Base-by-base conservation (phyloP, 2,797 vertebrate genomes). In the Chaunax sp. region DNA sequence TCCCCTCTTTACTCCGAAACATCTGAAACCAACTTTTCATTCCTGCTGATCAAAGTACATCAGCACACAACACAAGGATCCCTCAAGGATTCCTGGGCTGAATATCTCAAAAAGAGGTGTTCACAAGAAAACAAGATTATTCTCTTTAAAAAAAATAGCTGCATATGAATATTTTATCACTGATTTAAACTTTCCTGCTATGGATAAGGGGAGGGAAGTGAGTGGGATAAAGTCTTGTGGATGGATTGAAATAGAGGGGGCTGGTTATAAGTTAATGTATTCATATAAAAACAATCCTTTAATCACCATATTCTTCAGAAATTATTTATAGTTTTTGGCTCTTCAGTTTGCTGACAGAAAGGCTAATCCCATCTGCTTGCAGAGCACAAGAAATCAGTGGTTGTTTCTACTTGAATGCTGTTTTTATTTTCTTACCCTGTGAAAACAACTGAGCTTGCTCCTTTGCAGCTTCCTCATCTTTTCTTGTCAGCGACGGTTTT, bases 101-200 rank as follows among this genome's bases (percentile, higher is more conserved):
- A 82, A 69, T 86, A 72, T 86, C 82, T 89, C 77, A 86, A 89
- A 92, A 90, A 90, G 89, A 91, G 75, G 87, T 88, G 89, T 90
- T 87, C 80, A 84, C 87, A 86, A 83, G 82, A 89, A 92, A 92
- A 90, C 91, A 90, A 40, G 87, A 92, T 91, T 86, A 92, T 89
- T 94, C 93, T 94, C 89, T 92, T 85, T 8, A 37, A 37, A 37
- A 84, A 62, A 87, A 94, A 91, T 76, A 92, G 81, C 87, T 92
- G 76, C 60, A 50, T 87, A 90, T 93, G 90, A 94, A 90, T 94
- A 94, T 93, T 90, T 92, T 92, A 89, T 93, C 81, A 84, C 65
- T 80, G 79, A 91, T 87, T 92, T 93, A 90, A 91, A 80, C 86
- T 82, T 86, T 50, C 79, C 77, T 87, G 69, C 84, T 74, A 67